Percentiles rank a stretch among this genome's conserved stretches.
Evolutionary conservation across 2,888 invertebrate species (phyloP).

Genomic region (Eulithis testata): DNA sequence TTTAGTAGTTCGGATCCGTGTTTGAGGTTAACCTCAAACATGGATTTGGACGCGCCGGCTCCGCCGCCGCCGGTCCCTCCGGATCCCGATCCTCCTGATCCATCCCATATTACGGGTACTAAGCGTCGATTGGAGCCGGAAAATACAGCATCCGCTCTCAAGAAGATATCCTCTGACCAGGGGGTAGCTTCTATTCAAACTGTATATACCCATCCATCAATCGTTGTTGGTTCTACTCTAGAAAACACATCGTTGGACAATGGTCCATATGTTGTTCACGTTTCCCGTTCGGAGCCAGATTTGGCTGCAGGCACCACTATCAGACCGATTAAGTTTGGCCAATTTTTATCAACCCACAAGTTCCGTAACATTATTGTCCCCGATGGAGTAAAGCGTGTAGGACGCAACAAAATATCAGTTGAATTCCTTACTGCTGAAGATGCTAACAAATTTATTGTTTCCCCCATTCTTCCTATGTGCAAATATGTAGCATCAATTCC

Average conservation of each 20-base stretch:
- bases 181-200: neutral
- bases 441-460: neutral
- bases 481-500: neutral
- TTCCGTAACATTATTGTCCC: slow-evolving; percentile 1
- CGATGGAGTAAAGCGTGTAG: slow-evolving; percentile 2
- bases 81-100: neutral
- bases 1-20: neutral
- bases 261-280: slow-evolving; percentile 11
- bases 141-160: neutral
- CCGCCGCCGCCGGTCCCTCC: neutral
- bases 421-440: neutral
- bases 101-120: neutral
- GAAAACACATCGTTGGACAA: neutral
- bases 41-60: neutral
- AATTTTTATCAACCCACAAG: slow-evolving; percentile 2
- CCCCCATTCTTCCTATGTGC: neutral
- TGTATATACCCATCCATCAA: slow-evolving; percentile 1
- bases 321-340: slow-evolving; percentile 14
- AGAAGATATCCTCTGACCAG: neutral
- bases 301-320: slow-evolving; percentile 1
- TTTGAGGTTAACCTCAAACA: slow-evolving; percentile 11
- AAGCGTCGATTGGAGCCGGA: slow-evolving; percentile 5
- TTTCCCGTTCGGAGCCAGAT: slow-evolving; percentile 6
- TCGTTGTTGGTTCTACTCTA: too few relatives aligned
- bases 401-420: slow-evolving; percentile 1